phyloP scores from a whole-genome alignment of 2,113 vertebrate species.

The Grammatotria lemairii region DNA sequence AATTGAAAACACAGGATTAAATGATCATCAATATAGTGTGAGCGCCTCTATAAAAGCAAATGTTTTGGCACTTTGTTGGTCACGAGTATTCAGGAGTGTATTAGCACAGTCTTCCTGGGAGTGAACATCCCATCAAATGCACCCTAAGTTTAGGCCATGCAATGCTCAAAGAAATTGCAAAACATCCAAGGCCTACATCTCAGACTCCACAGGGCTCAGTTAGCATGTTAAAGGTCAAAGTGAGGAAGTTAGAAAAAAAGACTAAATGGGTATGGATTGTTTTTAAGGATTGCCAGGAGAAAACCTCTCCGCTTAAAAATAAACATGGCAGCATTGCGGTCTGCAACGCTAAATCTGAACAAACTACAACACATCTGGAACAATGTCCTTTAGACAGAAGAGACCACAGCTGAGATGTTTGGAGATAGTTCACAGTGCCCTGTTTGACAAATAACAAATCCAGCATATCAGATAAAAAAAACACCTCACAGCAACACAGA shows the following conservation, averaged over 20 bases:
- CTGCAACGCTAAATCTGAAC: neutral
- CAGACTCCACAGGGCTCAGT: neutral
- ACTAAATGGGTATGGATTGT: neutral
- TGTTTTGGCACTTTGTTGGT: neutral
- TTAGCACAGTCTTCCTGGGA: neutral
- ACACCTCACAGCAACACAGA: neutral
- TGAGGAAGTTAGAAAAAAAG: neutral
- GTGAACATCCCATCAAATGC: neutral
- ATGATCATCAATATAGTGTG: neutral
- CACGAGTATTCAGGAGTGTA: neutral
- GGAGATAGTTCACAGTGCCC: neutral
- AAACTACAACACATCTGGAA: neutral
- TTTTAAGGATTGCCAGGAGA: neutral
- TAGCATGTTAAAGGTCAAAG: neutral
- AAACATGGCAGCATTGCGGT: neutral
- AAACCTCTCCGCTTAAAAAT: neutral
- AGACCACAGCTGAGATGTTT: neutral
- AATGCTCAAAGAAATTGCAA: accelerated
- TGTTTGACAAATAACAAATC: accelerated
- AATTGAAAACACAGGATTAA: neutral
- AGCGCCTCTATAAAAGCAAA: neutral
- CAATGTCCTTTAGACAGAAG: accelerated
- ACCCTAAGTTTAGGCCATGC: neutral
- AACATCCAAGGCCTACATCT: neutral
- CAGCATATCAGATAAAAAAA: accelerated